These are phyloP conservation scores for Chondrosia reniformis DNA, from an alignment of 37 sponge, comb jelly and placozoan genomes.

Conservation along the genomic window DNA sequence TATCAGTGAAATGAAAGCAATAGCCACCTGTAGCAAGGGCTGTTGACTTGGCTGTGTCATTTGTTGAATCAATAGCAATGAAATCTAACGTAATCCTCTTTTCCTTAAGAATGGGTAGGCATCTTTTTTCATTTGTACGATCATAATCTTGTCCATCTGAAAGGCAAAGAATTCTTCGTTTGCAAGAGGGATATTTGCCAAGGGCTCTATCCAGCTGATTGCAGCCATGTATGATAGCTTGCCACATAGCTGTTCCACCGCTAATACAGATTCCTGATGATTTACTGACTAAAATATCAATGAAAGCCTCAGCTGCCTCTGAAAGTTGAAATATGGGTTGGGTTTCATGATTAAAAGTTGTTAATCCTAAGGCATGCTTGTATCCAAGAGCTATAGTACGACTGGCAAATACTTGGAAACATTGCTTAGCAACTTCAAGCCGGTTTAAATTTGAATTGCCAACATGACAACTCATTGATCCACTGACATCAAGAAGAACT, in stretches of 20 bases:
- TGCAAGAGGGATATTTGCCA: background rate
- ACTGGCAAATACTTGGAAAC: slow-evolving; percentile 25
- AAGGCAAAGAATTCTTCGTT: slow-evolving; percentile 13
- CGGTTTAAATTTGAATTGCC: background rate
- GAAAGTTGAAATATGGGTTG: background rate
- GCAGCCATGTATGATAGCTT: background rate
- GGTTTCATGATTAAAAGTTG: background rate
- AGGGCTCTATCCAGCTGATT: background rate
- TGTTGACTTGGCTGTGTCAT: background rate
- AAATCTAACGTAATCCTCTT: background rate
- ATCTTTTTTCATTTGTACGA: background rate
- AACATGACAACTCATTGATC: background rate
- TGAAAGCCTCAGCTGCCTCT: background rate
- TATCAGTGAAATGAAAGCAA: background rate
- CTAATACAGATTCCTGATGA: background rate
- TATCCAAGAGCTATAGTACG: slow-evolving; percentile 22
- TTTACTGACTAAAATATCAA: background rate
- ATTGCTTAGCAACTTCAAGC: slow-evolving; percentile 17
- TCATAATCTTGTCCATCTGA: slow-evolving; percentile 18
- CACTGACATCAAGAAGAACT: slow-evolving; percentile 3
- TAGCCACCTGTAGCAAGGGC: slow-evolving; percentile 8
- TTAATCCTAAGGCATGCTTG: background rate
- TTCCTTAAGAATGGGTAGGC: background rate
- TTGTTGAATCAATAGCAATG: background rate
- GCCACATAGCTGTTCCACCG: background rate